Base-by-base conservation (phyloP, 1,140 invertebrate genomes). In the Zaprionus lachaisei region DNA sequence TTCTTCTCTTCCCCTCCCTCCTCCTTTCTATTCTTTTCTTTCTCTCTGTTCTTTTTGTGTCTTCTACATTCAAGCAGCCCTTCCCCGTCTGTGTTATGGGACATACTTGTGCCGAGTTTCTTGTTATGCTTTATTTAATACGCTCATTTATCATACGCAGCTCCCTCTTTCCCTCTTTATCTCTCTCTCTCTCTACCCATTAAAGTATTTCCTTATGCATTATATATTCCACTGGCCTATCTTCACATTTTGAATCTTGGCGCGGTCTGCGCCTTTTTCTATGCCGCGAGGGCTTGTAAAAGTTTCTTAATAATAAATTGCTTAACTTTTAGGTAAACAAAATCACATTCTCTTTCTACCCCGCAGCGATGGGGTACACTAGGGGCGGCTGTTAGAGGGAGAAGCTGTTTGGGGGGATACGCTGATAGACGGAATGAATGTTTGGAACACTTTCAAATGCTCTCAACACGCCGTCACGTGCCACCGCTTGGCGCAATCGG, bases 291-390 rank as follows among this genome's bases (percentile, higher is more conserved):
- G 64, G 70, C 70, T 57, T 78, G 73, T 64, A 83, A 83, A 87
- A 87, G 80, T 87, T 80, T 89, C 83, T 87, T 83, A 83, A 87
- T 83, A 87, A 89, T 75, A 87, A 87, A 87, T 87, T 87, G 83
- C 83, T 72, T 83, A 89, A 87, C 83, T 87, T 87, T 87, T 87
- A 78, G 80, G 80, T 89, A 89, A 89, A 89, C 84, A 87, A 87
- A 87, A 75, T 86, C 80, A 83, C 81, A 80, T 57, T 51, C 49
- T 58, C 72, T 5, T 17, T 37, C 41, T 17, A 17, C n/a, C 41
- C 41, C 41, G 41, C 41, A 20, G 41, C 41, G 41, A 47, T 17
- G 41, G n/a, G 41, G 41, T 38, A 15, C 37, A 14, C 14, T 15
- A 26, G 11, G 15, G 24, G 14, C 24, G 26, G 55, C 15, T 20